Percentiles rank a stretch among this genome's conserved stretches.
phyloP scores from a whole-genome alignment of 2,797 vertebrate species.

The Aldrovandia affinis region DNA sequence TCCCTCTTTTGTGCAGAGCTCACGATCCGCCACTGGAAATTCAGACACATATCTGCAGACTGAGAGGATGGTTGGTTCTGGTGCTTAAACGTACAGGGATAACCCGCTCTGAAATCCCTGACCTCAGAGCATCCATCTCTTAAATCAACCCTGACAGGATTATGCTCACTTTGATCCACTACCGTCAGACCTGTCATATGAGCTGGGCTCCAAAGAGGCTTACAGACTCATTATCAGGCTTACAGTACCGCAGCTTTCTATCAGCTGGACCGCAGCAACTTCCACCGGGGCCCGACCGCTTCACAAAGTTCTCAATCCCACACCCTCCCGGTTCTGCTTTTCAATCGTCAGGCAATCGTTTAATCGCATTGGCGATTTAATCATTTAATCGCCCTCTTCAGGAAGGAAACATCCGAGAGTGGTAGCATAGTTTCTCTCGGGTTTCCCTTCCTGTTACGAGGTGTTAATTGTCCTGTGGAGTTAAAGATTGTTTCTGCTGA shows the following conservation, averaged over 20 bases:
- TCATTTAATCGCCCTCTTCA: background rate
- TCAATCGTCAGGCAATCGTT: background rate
- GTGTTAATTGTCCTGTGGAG: background rate
- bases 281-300: background rate
- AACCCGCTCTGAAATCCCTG: conserved; percentile 55
- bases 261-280: background rate
- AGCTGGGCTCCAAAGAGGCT: conserved; percentile 71
- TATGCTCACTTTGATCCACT: conserved; percentile 71
- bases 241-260: background rate
- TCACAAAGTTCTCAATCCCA: background rate
- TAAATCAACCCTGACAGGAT: conserved; percentile 59
- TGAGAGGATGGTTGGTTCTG: background rate
- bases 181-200: conserved; percentile 68
- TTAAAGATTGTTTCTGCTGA: background rate
- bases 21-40: background rate
- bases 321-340: background rate
- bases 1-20: background rate
- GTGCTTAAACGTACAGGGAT: background rate
- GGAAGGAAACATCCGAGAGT: background rate
- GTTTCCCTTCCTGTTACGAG: background rate
- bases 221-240: conserved; percentile 45
- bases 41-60: background rate
- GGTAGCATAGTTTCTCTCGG: background rate
- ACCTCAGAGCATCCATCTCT: conserved; percentile 59
- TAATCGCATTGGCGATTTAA: background rate